Evolutionary conservation across 2,113 vertebrate species (phyloP).

Genomic region (Xerus inauris): DNA sequence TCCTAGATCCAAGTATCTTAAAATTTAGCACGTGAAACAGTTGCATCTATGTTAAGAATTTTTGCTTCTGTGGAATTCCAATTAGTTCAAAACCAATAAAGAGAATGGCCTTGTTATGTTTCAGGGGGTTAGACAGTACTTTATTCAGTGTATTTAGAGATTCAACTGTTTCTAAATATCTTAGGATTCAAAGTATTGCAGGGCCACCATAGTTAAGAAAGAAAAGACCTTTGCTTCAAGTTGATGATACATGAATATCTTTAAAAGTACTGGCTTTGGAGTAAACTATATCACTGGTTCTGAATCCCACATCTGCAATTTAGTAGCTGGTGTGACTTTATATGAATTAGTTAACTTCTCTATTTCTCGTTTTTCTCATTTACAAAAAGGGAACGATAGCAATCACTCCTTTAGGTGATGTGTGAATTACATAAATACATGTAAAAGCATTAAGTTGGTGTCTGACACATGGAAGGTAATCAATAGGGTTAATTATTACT

Average conservation of each 20-base stretch:
- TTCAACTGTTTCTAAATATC: not conserved
- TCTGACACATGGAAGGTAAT: not conserved
- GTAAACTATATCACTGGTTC: not conserved
- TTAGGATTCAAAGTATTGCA: slow-evolving; percentile 13
- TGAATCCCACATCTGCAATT: not conserved
- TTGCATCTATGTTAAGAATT: not conserved
- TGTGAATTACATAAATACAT: not conserved
- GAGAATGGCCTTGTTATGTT: not conserved
- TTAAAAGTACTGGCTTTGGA: not conserved
- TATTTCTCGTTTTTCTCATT: not conserved
- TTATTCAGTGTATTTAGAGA: not conserved
- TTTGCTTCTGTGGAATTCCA: not conserved
- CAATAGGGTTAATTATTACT: not conserved
- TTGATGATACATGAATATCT: not conserved
- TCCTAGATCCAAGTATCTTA: slow-evolving; percentile 6
- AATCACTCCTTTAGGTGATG: slow-evolving; percentile 7
- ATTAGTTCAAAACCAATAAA: slow-evolving; percentile 22
- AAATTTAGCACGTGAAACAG: not conserved
- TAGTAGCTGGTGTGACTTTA: not conserved
- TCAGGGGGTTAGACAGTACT: not conserved
- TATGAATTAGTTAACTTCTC: not conserved
- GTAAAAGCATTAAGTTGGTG: slow-evolving; percentile 33
- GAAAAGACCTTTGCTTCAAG: slow-evolving; percentile 16
- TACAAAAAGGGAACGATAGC: not conserved
- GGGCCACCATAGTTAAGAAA: not conserved